Evolutionary conservation across 1,140 invertebrate genomes (phyloP), one percentile per base, ranked within the genome.

Genomic region (Drosophila pallidifrons): DNA sequence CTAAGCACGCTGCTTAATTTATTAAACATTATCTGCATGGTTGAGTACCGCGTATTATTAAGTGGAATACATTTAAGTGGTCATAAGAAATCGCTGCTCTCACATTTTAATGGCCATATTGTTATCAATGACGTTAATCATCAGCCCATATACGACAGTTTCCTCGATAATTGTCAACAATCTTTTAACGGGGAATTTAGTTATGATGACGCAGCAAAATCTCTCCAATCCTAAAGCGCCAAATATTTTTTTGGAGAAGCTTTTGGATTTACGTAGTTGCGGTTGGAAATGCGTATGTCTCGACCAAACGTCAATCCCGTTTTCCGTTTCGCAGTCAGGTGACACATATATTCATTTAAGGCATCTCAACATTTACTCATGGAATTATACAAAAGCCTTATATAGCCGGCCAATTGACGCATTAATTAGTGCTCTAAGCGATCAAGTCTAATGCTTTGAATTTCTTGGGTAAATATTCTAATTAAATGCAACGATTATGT

Each of bases 201-300:
- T 8, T n/a, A 15, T 38, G 2, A 61, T 70, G 59, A 69, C 46
- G 47, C 35, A 45, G 35, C 15, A 0, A 38, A 45, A 32, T n/a
- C 8, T 30, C 15, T 35, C 28, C 2, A 41, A 43, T 43, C 10
- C 38, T 30, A n/a, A 64, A 15, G 13, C 8, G 4, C 63, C 47
- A 16, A 63, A 30, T 3, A 15, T 25, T 25, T 25, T 71, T 71
- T 20, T 13, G 4, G 59, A 45, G 41, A 55, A 55, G 16, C 8
- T 38, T 25, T 51, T 51, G 15, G 25, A 54, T 35, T 67, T 72
- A 65, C 61, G 51, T 72, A 63, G 15, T 30, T 59, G 55, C 28
- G 28, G 41, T 46, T 35, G 28, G 8, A 28, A 61, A 52, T 69
- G 35, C 57, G 57, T 61, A 61, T 32, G 16, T 25, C 35, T 35